phyloP scores from a whole-genome alignment of 2,888 invertebrate species.

The Strigamia maritima region DNA sequence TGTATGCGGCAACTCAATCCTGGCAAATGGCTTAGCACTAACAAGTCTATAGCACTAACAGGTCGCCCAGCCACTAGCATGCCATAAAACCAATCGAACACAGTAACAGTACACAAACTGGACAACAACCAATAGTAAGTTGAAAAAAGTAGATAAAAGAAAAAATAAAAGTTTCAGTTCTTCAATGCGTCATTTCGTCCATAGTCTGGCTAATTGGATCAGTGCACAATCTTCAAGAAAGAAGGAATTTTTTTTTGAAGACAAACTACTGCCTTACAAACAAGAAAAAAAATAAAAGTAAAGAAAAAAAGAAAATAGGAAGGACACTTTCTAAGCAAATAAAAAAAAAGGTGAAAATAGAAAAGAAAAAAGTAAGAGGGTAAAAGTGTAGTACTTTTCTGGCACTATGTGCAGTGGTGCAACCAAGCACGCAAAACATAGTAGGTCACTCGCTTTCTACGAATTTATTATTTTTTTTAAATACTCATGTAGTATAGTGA shows the following conservation, averaged over 20 bases:
- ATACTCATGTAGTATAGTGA: background rate
- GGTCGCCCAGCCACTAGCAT: background rate
- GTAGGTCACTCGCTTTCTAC: background rate
- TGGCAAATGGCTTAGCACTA: background rate
- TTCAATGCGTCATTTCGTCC: conserved; percentile 4
- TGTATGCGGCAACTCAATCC: background rate
- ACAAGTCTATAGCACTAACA: background rate
- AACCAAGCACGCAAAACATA: background rate
- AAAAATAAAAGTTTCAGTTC: background rate
- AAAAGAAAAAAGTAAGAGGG: background rate
- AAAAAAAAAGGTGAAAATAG: background rate
- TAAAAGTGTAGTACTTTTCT: conserved; percentile 1
- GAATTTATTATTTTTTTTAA: background rate
- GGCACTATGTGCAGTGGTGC: background rate
- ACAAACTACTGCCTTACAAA: background rate
- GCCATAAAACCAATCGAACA: conserved; percentile 4
- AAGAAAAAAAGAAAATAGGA: background rate
- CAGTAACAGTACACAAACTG: background rate
- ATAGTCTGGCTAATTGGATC: conserved; percentile 4
- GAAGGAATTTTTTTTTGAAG: background rate
- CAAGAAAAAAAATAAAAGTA: background rate
- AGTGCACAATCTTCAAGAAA: conserved; percentile 4
- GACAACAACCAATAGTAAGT: background rate
- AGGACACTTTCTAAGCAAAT: background rate
- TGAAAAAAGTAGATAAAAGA: conserved; percentile 4